These are phyloP conservation scores for Mycteria americana DNA, from an alignment of 2,797 vertebrate genomes.

Conservation along the genomic window DNA sequence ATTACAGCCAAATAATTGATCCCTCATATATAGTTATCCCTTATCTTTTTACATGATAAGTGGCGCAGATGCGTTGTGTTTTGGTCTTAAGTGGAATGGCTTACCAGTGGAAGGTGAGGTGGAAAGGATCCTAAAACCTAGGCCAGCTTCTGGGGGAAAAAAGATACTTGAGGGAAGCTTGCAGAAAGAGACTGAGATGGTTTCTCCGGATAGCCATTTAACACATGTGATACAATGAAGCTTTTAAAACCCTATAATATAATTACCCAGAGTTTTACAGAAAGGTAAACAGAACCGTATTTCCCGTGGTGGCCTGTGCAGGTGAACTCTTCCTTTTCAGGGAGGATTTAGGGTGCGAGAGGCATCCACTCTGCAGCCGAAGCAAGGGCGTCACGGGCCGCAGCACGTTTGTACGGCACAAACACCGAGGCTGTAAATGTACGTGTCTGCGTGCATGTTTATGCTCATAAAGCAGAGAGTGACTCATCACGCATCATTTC, in stretches of 20 bases:
- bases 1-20: neutral
- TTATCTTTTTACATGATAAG: neutral
- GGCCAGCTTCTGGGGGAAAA: neutral
- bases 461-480: neutral
- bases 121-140: neutral
- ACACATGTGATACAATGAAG: neutral
- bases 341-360: accelerated
- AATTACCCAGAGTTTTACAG: neutral
- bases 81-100: neutral
- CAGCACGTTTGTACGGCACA: accelerated
- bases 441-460: accelerated
- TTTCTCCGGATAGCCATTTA: neutral
- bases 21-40: neutral
- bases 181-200: neutral
- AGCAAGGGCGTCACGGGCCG: accelerated
- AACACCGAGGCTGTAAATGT: accelerated
- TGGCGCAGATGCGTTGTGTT: neutral
- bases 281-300: accelerated
- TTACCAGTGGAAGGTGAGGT: neutral
- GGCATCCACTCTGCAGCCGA: neutral
- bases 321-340: neutral
- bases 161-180: neutral
- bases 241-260: neutral
- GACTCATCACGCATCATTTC: accelerated
- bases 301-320: neutral